Conservation (phyloP, 2,797 vertebrate species). For the Coregonus ussuriensis region DNA sequence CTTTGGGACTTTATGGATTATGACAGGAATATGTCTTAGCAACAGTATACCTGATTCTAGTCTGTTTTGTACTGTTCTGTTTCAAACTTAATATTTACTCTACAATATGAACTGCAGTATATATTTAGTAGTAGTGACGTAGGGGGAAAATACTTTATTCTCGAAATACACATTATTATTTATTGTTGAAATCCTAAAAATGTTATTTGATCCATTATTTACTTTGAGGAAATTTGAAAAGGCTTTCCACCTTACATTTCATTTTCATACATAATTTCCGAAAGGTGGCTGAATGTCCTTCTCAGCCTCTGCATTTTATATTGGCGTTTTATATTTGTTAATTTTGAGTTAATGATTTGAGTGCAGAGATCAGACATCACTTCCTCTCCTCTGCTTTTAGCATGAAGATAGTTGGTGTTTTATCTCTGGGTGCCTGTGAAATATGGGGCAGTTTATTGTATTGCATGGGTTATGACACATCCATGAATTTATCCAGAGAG, state of each 20-base stretch:
- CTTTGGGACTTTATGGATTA: not conserved
- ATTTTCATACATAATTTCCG: slow-evolving; percentile 35
- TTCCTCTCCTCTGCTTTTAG: too few relatives aligned
- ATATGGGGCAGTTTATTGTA: slow-evolving; percentile 79
- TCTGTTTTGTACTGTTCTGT: not conserved
- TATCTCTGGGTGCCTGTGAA: slow-evolving; percentile 66
- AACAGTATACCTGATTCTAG: not conserved
- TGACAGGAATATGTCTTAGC: not conserved
- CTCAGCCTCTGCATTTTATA: slow-evolving; percentile 15
- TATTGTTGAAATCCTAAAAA: not conserved
- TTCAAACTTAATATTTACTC: too few relatives aligned
- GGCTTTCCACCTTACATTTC: slow-evolving; percentile 3
- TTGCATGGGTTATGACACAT: slow-evolving; percentile 77
- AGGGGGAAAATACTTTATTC: not conserved
- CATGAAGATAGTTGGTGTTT: slow-evolving; percentile 14
- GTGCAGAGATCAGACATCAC: not conserved
- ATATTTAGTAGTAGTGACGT: too few relatives aligned
- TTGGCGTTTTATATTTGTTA: slow-evolving; percentile 20
- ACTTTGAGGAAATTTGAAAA: slow-evolving; percentile 8
- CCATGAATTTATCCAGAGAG: slow-evolving; percentile 76
- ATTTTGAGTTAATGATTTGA: slow-evolving; percentile 34
- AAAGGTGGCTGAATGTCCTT: not conserved
- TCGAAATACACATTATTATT: not conserved
- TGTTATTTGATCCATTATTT: slow-evolving; percentile 23
- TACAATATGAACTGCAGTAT: too few relatives aligned